Conservation (phyloP, 35 echinoderm and acorn worm species). For the Patiria miniata region DNA sequence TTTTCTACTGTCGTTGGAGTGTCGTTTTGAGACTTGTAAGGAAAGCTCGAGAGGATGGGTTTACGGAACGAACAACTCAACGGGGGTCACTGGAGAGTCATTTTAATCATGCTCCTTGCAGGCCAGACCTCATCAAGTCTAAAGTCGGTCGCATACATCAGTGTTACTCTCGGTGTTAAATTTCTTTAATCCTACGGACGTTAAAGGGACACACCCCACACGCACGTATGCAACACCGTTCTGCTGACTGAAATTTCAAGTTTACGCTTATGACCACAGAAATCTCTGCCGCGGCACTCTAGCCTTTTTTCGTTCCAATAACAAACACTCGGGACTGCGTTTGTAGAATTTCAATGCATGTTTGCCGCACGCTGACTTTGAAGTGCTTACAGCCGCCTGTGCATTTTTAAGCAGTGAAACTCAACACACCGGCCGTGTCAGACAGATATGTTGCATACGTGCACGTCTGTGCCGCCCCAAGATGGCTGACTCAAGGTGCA, state of each 20-base stretch:
- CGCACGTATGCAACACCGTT: background rate
- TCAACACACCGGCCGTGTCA: no score
- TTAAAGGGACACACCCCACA: conserved; percentile 9
- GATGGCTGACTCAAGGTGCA: background rate
- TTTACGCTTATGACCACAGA: no score
- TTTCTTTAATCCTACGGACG: background rate
- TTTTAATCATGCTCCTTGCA: conserved; percentile 12
- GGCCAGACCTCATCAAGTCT: background rate
- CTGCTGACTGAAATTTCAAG: no score
- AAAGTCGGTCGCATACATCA: conserved; percentile 8
- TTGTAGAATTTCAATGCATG: background rate
- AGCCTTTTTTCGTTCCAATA: background rate
- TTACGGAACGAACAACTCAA: background rate
- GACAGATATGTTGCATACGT: no score
- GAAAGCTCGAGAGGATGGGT: background rate
- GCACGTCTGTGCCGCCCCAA: no score
- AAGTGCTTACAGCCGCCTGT: background rate
- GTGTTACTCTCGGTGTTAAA: background rate
- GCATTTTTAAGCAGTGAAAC: no score
- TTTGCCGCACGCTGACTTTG: background rate
- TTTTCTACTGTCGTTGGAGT: no score
- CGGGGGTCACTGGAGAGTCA: conserved; percentile 18
- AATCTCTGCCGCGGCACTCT: no score
- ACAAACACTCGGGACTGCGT: background rate
- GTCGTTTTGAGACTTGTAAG: background rate